phyloP scores from a whole-genome alignment of 2,113 vertebrate genomes.

The Caretta caretta region DNA sequence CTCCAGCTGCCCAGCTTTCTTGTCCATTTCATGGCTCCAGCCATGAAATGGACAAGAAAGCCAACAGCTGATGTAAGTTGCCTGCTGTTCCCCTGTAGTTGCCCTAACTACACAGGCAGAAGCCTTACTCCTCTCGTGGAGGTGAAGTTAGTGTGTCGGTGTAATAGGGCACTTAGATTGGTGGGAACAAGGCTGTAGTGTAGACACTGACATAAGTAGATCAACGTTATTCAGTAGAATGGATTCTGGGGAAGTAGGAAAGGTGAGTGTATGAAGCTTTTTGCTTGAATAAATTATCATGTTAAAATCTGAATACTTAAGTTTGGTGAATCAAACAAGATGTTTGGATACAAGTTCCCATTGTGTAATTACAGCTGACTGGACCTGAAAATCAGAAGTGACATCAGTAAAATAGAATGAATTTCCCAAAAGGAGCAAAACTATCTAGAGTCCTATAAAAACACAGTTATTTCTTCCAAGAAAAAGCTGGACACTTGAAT shows the following conservation, averaged over 20 bases:
- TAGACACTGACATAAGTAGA: background rate
- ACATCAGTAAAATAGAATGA: constrained; percentile 14
- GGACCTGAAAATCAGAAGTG: constrained; percentile 18
- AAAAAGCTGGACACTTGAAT: constrained; percentile 20
- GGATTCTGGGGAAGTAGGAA: background rate
- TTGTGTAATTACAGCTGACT: background rate
- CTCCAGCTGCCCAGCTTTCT: background rate
- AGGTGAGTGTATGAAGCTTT: background rate
- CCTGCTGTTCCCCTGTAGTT: background rate
- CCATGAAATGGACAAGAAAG: background rate
- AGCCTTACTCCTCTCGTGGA: background rate
- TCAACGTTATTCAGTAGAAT: background rate
- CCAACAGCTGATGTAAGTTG: background rate
- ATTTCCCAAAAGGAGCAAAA: constrained; percentile 36
- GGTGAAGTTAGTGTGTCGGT: background rate
- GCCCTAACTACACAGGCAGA: background rate
- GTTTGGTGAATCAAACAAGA: background rate
- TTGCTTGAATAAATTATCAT: background rate
- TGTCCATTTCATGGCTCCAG: background rate
- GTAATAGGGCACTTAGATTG: background rate
- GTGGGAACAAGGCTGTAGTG: background rate
- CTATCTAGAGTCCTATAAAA: constrained; percentile 23
- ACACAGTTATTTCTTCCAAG: background rate
- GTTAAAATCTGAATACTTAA: background rate
- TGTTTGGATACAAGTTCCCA: background rate